phyloP scores from a whole-genome alignment of 2,888 invertebrate species.

The Clivina fossor region DNA sequence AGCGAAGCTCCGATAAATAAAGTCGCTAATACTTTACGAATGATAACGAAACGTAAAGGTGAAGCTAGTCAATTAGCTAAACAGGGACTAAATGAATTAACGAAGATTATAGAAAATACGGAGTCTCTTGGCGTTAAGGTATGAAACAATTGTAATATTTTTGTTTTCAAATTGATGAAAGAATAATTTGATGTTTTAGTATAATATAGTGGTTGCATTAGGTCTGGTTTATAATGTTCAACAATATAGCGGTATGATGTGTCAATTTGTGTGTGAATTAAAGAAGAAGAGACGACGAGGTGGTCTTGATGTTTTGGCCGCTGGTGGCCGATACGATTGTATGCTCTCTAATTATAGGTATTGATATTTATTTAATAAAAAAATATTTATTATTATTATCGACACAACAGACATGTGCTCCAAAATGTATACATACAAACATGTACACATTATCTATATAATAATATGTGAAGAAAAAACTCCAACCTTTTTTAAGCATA shows the following conservation, averaged over 20 bases:
- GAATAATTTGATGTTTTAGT: slow-evolving; percentile 59
- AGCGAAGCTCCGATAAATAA: slow-evolving; percentile 65
- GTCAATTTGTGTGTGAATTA: slow-evolving; percentile 65
- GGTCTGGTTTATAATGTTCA: slow-evolving; percentile 63
- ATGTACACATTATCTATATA: too few relatives aligned
- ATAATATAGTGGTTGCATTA: slow-evolving; percentile 61
- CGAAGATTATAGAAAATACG: slow-evolving; percentile 69
- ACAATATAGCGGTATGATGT: slow-evolving; percentile 68
- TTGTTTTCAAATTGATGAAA: too few relatives aligned
- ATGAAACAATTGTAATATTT: slow-evolving; percentile 32
- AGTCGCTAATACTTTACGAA: slow-evolving; percentile 61
- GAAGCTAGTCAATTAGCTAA: slow-evolving; percentile 68
- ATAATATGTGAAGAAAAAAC: too few relatives aligned
- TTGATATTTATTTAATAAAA: slow-evolving; percentile 49
- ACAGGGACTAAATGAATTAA: slow-evolving; percentile 73
- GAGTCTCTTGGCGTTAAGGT: slow-evolving; percentile 76
- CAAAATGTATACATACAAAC: too few relatives aligned
- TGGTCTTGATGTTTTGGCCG: slow-evolving; percentile 74
- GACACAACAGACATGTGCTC: too few relatives aligned
- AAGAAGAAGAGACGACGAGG: slow-evolving; percentile 58
- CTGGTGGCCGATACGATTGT: slow-evolving; percentile 87
- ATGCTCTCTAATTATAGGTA: slow-evolving; percentile 73
- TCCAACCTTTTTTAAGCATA: too few relatives aligned
- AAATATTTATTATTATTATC: too few relatives aligned
- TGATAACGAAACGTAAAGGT: slow-evolving; percentile 69